Evolutionary conservation across 2,113 vertebrate genomes (phyloP), one percentile per base, ranked within the genome.

Genomic region (Pygoscelis antarcticus): DNA sequence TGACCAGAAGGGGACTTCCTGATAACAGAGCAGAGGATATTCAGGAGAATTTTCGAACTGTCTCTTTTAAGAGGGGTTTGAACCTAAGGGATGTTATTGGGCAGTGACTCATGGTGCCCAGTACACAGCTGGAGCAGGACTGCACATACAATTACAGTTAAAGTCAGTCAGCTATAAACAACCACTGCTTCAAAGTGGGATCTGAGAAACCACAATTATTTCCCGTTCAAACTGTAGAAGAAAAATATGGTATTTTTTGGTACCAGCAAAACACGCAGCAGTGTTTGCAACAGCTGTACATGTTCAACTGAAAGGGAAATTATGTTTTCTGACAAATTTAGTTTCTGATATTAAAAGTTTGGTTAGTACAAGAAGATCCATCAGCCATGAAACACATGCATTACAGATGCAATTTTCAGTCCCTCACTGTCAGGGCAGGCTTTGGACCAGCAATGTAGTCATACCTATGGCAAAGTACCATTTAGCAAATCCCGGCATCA

Each of bases 151-250:
- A 81, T 94, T 92, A 96, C 90, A 78, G 76, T 44, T 92, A 66
- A 74, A 93, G 71, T 42, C 93, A 95, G 79, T 51, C 92, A 95
- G 85, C 71, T 93, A 46, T 54, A 89, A 81, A 90, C 91, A 74
- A 78, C 65, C 0, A 0, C 86, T 2, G 30, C 91, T 96, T 96
- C 97, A 88, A 94, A 93, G 90, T 19, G 83, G 68, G 88, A 75
- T 92, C 86, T 87, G 46, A 92, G 76, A 92, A 96, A 92, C 96
- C 93, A 93, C 88, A 97, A 81, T 78, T 89, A 96, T 90, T 96
- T 94, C 85, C 88, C 16, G 2, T 93, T 96, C 83, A 93, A 95
- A 92, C 91, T 84, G 94, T 57, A 92, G 55, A 93, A 85, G 62
- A 79, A 86, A 89, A 95, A 79, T 14, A n/a, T 61, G 90, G 69